Base-by-base conservation (phyloP, 2,888 invertebrate genomes). In the Belgica antarctica region DNA sequence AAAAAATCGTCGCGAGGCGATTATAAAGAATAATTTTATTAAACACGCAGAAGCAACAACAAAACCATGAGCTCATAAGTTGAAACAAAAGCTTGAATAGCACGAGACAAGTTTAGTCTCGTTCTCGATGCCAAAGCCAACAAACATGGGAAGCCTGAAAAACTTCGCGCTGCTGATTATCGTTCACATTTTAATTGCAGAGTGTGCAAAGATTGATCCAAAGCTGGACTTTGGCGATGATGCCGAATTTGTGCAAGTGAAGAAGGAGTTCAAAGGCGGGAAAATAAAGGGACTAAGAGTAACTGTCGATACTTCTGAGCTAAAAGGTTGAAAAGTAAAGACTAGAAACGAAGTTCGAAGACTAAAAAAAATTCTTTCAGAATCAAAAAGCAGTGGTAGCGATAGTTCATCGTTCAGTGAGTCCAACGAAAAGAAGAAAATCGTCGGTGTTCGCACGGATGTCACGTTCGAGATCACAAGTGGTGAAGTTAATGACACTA, bases 241-340 rank as follows among this genome's bases (percentile, higher is more conserved):
- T 17, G n/a, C n/a, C n/a, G 70, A 27, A 25, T 4, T 59, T 22
- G 69, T 69, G 17, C 34, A 59, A 25, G 24, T 57, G 22, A 34
- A 59, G 15, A 69, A 36, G 59, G 57, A 57, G 10, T 36, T 69
- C 19, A 69, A 57, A 59, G 36, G 19, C 5, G 79, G 80, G 5
- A 79, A 78, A 75, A 80, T 80, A 72, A 79, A 80, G 72, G 81
- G 80, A 25, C 78, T 80, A 61, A 78, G 80, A 36, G 79, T 80
- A 15, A 79, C 80, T 10, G 80, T 80, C 69, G 81, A 80, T 72
- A 79, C 81, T 15, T 77, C 79, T 22, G 77, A 79, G 74, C 75
- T 76, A 25, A 77, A 78, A 52, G 41, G 59, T 70, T n/a, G 3
- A 24, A 57, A 17, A 68, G 15, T 52, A 31, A 36, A 59, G 36